Percentiles rank a stretch among this genome's conserved stretches.
These are phyloP conservation scores for Psammodynastes pulverulentus DNA, from an alignment of 2,113 vertebrate species.

Conservation along the genomic window DNA sequence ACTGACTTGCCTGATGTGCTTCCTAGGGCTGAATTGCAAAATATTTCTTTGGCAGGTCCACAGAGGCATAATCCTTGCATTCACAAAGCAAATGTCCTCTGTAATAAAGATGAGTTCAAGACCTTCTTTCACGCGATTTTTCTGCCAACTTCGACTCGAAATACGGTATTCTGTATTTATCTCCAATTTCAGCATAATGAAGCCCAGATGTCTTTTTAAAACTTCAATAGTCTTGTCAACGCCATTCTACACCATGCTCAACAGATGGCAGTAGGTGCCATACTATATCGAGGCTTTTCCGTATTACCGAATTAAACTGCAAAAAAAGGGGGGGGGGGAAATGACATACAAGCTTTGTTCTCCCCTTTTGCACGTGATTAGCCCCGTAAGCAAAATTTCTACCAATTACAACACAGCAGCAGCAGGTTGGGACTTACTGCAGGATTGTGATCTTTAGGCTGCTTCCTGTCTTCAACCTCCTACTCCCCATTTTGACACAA, in stretches of 20 bases:
- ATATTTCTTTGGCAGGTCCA: neutral
- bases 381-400: neutral
- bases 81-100: neutral
- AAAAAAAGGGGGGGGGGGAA: neutral
- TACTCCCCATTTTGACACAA: neutral
- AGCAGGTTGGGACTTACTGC: neutral
- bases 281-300: neutral
- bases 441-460: neutral
- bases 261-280: slow-evolving; percentile 52
- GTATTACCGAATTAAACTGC: neutral
- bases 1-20: neutral
- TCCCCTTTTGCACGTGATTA: neutral
- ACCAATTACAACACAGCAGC: neutral
- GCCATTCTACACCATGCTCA: neutral
- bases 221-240: rapidly evolving
- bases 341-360: neutral
- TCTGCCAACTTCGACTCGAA: neutral
- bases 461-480: neutral
- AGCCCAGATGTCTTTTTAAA: neutral
- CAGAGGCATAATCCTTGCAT: neutral
- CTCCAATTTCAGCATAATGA: neutral
- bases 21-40: neutral
- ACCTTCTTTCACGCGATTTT: neutral
- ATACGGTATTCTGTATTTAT: neutral
- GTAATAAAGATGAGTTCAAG: neutral